A percentile compares a stretch with the other conserved stretches of the same genome.
Conservation (phyloP, 2,113 vertebrate species). For the Anolis sagrei region DNA sequence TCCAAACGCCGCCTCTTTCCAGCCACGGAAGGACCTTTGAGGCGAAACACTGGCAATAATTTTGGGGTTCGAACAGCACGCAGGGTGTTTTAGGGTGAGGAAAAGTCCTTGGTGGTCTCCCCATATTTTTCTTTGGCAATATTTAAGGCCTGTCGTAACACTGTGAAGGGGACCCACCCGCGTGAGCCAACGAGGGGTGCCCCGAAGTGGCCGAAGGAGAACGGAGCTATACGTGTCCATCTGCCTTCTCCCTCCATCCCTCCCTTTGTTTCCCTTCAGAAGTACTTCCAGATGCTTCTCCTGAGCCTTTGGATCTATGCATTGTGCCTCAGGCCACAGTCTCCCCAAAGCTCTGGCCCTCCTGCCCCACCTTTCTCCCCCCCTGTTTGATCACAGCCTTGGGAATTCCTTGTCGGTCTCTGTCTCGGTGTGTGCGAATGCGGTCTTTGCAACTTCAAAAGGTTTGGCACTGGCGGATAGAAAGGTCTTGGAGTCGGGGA, state of each 20-base stretch:
- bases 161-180: not conserved
- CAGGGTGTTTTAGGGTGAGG: too few relatives aligned
- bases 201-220: not conserved
- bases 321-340: accelerated
- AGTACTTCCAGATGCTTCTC: not conserved
- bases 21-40: not conserved
- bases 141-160: not conserved
- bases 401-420: not conserved
- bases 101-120: too few relatives aligned
- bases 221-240: not conserved
- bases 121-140: not conserved
- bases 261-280: not conserved
- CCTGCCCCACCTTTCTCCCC: not conserved
- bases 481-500: too few relatives aligned
- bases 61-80: not conserved
- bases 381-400: not conserved
- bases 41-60: not conserved
- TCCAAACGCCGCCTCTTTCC: not conserved
- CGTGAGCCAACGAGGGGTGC: not conserved
- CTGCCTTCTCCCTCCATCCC: not conserved
- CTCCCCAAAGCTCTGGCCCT: too few relatives aligned
- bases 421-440: not conserved
- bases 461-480: not conserved
- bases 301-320: not conserved
- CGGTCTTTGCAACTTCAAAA: not conserved